Evolutionary conservation across 64 coral and sea anemone genomes (phyloP).

Genomic region (Catalaphyllia jardinei): DNA sequence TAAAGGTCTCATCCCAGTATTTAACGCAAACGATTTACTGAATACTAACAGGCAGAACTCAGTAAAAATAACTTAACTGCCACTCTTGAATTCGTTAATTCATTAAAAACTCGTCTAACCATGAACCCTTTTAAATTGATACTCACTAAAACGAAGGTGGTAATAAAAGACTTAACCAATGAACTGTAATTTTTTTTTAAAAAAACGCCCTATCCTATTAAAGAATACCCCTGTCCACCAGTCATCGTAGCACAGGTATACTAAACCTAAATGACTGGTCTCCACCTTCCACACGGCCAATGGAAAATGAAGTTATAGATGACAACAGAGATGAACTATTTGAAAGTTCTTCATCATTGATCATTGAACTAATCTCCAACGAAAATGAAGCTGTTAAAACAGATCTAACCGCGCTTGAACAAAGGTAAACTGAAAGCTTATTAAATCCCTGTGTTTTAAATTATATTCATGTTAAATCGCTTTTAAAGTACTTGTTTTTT

Average conservation of each 20-base stretch:
- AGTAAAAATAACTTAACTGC: no score
- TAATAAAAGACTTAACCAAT: neutral
- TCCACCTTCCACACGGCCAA: neutral
- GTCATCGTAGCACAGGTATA: neutral
- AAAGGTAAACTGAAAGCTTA: constrained; percentile 21
- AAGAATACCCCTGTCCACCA: constrained; percentile 1
- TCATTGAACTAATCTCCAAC: constrained; percentile 7
- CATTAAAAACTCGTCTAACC: no score
- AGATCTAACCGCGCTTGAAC: neutral
- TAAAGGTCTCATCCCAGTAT: no score
- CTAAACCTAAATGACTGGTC: neutral
- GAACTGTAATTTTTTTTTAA: neutral
- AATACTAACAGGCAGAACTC: no score
- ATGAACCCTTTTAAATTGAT: no score
- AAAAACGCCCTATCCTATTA: neutral
- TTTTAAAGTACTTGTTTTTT: no score
- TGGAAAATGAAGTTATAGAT: neutral
- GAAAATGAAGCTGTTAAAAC: neutral
- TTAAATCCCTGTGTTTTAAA: neutral
- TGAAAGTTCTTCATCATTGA: neutral
- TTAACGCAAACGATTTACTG: no score
- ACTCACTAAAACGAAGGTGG: no score
- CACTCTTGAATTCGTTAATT: no score
- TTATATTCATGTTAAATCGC: no score
- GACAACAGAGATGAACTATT: neutral